Evolutionary conservation across 2,888 invertebrate species (phyloP).

Genomic region (Synanthedon andrenaeformis): DNA sequence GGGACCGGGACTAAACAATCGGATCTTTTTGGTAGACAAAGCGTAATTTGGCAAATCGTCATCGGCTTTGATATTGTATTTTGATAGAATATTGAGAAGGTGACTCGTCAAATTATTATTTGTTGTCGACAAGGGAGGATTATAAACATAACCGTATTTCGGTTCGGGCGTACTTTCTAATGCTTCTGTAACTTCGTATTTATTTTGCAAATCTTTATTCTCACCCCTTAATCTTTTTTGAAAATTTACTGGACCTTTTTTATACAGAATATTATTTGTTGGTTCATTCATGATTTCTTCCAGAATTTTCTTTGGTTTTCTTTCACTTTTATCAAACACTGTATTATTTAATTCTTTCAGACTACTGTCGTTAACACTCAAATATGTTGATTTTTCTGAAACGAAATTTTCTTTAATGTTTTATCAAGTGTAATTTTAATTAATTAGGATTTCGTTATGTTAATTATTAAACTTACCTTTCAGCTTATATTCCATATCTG

Average conservation of each 20-base stretch:
- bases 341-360: neutral
- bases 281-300: neutral
- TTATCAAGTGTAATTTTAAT: no score
- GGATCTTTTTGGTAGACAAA: conserved; percentile 4
- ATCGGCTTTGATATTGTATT: conserved; percentile 37
- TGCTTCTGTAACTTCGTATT: neutral
- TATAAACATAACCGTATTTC: neutral
- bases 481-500: no score
- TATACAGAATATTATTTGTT: no score
- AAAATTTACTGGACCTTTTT: no score
- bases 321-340: neutral
- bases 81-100: conserved; percentile 19
- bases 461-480: no score
- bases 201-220: neutral
- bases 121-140: neutral
- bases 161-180: neutral
- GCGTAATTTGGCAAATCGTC: conserved; percentile 42
- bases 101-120: conserved; percentile 1
- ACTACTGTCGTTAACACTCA: neutral
- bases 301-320: neutral
- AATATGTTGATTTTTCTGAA: no score
- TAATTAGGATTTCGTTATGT: no score
- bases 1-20: neutral
- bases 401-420: no score
- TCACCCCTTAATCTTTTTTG: no score